Conservation (phyloP, 1,140 invertebrate species). For the Platorchestia sp. region DNA sequence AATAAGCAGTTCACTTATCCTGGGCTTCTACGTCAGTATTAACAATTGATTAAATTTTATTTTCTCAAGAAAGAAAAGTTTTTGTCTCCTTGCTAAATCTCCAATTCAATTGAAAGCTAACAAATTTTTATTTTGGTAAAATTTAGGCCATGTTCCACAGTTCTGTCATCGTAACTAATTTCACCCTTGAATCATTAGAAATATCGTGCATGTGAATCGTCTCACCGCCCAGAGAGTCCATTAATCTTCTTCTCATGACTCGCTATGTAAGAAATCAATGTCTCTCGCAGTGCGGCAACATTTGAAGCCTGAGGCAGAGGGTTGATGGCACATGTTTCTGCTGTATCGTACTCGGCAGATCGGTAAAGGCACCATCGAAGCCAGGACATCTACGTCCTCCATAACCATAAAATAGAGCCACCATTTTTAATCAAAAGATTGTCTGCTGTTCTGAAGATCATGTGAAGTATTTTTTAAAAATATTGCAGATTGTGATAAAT, state of each 20-base stretch:
- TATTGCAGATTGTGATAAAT: not conserved
- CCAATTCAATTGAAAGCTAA: not conserved
- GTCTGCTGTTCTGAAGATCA: too few species aligned
- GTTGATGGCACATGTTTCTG: not conserved
- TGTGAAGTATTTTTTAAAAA: not conserved
- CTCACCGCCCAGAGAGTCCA: not conserved
- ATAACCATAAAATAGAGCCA: not conserved
- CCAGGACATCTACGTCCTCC: not conserved
- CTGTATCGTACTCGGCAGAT: not conserved
- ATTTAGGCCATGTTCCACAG: not conserved
- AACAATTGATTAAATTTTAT: not conserved
- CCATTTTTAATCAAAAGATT: too few species aligned
- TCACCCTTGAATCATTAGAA: not conserved
- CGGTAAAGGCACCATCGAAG: not conserved
- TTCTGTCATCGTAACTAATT: not conserved
- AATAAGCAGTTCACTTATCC: not conserved
- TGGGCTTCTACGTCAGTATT: not conserved
- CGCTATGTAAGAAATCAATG: conserved; percentile 11
- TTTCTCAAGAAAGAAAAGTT: not conserved
- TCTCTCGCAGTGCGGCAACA: not conserved
- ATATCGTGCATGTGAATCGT: not conserved
- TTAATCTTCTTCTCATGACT: conserved; percentile 17
- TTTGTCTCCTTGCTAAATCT: not conserved
- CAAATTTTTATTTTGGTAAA: not conserved
- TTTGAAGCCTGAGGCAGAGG: not conserved